Conservation (phyloP, 2,797 vertebrate species). For the Myotis pilosus region DNA sequence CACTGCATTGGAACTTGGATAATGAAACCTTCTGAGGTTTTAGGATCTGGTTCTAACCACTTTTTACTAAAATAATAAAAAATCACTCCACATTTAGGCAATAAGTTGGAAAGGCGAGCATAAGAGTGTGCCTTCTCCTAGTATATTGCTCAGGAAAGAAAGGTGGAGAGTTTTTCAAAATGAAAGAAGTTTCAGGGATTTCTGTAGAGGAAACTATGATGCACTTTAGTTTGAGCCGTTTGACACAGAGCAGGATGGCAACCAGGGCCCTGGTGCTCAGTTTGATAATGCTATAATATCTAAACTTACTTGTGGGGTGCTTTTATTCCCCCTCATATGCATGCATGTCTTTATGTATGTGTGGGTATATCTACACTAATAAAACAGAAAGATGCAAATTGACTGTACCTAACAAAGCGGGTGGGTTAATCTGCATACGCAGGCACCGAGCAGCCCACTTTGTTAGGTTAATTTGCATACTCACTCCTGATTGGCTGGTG, state of each 20-base stretch:
- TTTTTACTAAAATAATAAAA: conserved; percentile 1
- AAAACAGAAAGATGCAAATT: too few relatives aligned
- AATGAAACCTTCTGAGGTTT: not conserved
- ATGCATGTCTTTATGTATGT: not conserved
- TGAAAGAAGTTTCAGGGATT: not conserved
- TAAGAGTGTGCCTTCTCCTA: not conserved
- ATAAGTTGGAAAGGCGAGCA: not conserved
- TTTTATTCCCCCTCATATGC: not conserved
- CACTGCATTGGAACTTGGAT: not conserved
- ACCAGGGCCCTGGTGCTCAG: too few relatives aligned
- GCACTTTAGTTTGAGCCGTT: not conserved
- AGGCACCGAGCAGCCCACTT: too few relatives aligned
- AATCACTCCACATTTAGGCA: not conserved
- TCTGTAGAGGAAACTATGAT: not conserved
- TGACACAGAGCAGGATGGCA: too few relatives aligned
- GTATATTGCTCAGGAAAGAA: not conserved
- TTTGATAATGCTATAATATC: not conserved
- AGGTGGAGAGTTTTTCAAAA: not conserved
- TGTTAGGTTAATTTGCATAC: too few relatives aligned
- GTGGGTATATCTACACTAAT: not conserved
- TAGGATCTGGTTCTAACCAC: not conserved
- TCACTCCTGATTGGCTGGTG: too few relatives aligned
- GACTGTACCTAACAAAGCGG: too few relatives aligned
- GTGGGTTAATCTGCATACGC: too few relatives aligned
- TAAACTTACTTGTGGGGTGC: not conserved